Evolutionary conservation across 92 coral and sea anemone species (phyloP).

Genomic region (Micromussa lordhowensis): DNA sequence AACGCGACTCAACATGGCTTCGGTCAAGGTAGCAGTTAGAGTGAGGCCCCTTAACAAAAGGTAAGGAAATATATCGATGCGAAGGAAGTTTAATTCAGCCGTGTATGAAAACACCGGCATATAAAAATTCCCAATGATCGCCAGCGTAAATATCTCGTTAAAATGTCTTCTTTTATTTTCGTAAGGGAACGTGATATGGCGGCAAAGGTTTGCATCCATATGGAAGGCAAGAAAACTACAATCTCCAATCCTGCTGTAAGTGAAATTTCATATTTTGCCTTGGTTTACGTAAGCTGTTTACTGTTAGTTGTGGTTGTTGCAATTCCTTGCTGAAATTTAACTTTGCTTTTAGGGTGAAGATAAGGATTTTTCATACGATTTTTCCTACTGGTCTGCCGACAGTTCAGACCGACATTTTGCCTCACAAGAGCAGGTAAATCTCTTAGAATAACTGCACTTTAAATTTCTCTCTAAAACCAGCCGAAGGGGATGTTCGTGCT

Average conservation of each 20-base stretch:
- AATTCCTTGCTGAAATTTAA: constrained; percentile 13
- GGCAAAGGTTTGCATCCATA: constrained; percentile 91
- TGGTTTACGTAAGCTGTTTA: constrained; percentile 6
- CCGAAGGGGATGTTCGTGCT: constrained; percentile 26
- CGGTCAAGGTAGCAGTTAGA: constrained; percentile 99
- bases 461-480: background rate
- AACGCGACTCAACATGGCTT: constrained; percentile 79
- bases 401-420: constrained; percentile 94
- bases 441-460: constrained; percentile 6
- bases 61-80: constrained; percentile 50
- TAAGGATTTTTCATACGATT: constrained; percentile 94
- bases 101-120: background rate
- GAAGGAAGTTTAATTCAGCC: constrained; percentile 10
- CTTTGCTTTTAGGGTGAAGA: constrained; percentile 65
- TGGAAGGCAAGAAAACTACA: constrained; percentile 95
- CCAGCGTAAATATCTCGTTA: constrained; percentile 1
- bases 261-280: constrained; percentile 11
- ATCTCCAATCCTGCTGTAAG: constrained; percentile 82
- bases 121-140: constrained; percentile 8
- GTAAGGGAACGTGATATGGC: constrained; percentile 95
- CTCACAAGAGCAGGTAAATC: constrained; percentile 91
- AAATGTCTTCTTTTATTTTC: constrained; percentile 31
- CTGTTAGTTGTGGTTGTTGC: background rate
- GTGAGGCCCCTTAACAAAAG: constrained; percentile 97
- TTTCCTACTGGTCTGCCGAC: constrained; percentile 96